Conservation (phyloP, 2,113 vertebrate genomes). For the Pithys albifrons region DNA sequence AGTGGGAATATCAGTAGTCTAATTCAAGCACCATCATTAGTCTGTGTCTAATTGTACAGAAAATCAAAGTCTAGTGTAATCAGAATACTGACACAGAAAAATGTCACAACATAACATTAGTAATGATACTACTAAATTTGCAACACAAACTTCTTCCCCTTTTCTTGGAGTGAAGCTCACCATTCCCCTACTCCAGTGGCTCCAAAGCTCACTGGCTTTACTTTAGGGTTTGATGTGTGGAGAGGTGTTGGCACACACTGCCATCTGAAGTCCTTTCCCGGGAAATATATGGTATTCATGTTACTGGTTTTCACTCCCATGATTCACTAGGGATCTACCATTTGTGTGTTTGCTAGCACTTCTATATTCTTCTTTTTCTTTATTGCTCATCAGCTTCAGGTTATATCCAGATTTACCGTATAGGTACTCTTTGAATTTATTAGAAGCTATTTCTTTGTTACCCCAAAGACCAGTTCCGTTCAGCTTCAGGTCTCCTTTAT, state of each 20-base stretch:
- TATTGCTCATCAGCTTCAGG: not conserved
- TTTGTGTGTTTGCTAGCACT: not conserved
- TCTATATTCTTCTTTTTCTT: not conserved
- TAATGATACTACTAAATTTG: not conserved
- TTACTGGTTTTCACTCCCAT: not conserved
- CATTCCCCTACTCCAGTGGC: accelerated
- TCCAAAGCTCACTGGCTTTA: not conserved
- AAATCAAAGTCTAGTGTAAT: not conserved
- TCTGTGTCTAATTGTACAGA: not conserved
- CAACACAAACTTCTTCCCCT: not conserved
- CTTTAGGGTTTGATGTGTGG: not conserved
- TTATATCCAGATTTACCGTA: not conserved
- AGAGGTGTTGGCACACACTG: accelerated
- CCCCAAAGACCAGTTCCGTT: not conserved
- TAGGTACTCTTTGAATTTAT: not conserved
- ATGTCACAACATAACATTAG: not conserved
- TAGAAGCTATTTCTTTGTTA: not conserved
- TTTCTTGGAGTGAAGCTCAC: not conserved
- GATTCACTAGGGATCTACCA: too few relatives aligned
- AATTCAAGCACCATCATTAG: not conserved
- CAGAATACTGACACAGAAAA: not conserved
- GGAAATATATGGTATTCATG: not conserved
- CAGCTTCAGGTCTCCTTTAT: not conserved
- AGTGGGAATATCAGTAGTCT: not conserved
- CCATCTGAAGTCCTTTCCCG: not conserved